Percentiles rank a stretch among this genome's conserved stretches.
Evolutionary conservation across 1,140 invertebrate species (phyloP).

Genomic region (Contarinia nasturtii): DNA sequence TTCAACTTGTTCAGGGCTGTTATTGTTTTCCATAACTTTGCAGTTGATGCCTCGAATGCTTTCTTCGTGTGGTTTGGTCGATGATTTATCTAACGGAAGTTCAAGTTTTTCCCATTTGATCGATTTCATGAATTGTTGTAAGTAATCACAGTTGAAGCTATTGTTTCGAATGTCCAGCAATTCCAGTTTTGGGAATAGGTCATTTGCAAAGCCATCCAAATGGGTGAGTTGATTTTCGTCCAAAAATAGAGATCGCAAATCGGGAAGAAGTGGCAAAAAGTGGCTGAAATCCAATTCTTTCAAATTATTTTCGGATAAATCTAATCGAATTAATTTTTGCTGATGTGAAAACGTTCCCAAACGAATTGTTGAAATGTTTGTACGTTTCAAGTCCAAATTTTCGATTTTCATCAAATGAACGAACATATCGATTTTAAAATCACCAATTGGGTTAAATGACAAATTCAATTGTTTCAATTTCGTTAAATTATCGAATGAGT

Average conservation of each 20-base stretch:
- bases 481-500: not conserved
- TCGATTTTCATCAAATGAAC: not conserved
- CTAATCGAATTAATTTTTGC: not conserved
- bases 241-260: not conserved
- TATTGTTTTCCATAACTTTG: too few species aligned
- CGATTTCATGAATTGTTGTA: not conserved
- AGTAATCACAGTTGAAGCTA: not conserved
- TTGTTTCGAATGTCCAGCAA: not conserved
- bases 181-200: not conserved
- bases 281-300: not conserved
- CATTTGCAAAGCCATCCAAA: not conserved
- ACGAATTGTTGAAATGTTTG: not conserved
- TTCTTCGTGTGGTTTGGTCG: too few species aligned
- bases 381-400: not conserved
- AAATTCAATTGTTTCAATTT: not conserved
- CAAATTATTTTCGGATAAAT: not conserved
- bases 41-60: too few species aligned
- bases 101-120: not conserved
- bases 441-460: not conserved
- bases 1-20: too few species aligned
- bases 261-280: not conserved
- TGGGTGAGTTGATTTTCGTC: not conserved
- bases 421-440: not conserved
- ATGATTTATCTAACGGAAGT: too few species aligned
- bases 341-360: not conserved